Evolutionary conservation across 2,797 vertebrate genomes (phyloP), one percentile per base, ranked within the genome.

Genomic region (Chromobotia macracanthus): DNA sequence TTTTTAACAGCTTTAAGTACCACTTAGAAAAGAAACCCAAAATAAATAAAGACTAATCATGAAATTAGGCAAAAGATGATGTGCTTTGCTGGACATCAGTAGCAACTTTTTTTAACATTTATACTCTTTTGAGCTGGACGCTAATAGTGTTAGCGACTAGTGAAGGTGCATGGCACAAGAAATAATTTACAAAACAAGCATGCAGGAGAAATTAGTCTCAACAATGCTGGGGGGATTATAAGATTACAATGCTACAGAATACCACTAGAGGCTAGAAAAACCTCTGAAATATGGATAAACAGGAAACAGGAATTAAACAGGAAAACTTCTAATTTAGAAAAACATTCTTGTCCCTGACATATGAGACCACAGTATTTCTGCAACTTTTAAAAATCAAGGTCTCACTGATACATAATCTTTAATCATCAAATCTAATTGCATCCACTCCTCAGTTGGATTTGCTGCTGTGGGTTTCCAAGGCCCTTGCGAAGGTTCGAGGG

Each of bases 41-140:
- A 84, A 86, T 84, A 84, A 86, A 86, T 86, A 85, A 72, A 70
- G 31, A 35, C 56, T 41, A 71, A 51, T 51, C 9, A n/a, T 16
- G 35, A 58, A 77, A 82, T 66, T 48, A 80, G 67, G 55, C 63
- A n/a, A 74, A 82, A 53, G 13, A 60, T 75, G 18, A 77, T 81
- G 78, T 82, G 81, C 66, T 73, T 80, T 51, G 15, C 35, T 31
- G 44, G 77, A 38, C 19, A 51, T 81, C 81, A 83, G 84, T 83
- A 84, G 83, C 70, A 80, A 67, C 44, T 13, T 75, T 31, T 53
- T 64, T 55, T 58, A 9, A 23, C 41, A 64, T 73, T 63, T 72
- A 71, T 61, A 21, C n/a, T 41, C 55, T 46, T 35, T 41, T 35
- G 66, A 70, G 60, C 60, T 19, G n/a, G 48, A 55, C 3, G 44